Evolutionary conservation across 2,113 vertebrate species (phyloP), one percentile per base, ranked within the genome.

Genomic region (Amblyopsis rosae): DNA sequence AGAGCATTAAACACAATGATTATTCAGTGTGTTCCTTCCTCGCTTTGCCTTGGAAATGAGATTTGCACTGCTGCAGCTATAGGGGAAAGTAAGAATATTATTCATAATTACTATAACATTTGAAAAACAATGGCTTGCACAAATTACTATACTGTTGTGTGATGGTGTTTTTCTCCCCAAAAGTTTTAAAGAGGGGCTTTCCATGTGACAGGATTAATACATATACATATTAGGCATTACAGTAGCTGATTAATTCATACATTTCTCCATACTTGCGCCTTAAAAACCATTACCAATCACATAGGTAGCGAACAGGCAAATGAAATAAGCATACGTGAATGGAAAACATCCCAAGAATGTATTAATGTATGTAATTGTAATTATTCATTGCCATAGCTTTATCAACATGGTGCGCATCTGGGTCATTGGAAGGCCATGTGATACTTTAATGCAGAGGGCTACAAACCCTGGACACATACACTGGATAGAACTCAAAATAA

Each of bases 1-100:
- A 91, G 88, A 92, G 93, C 90, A 93, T 92, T 93, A 94, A 93
- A 93, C 91, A 92, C 92, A 92, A 93, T 93, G 91, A 92, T 93
- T 93, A 93, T 93, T 93, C 92, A 91, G 90, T 88, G 90, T 88
- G 86, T 82, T 91, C 85, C 81, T 90, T 90, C 81, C 77, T 74
- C 70, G 81, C 87, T 88, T 87, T 89, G 86, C 88, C 87, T 91
- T 87, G 88, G 87, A 93, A 92, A 92, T 92, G 88, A 90, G 90
- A 93, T 92, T 91, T 90, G 62, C 87, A 86, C 86, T 75, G 76
- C 87, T 71, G 83, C 65, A 65, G 84, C 79, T 69, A 78, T 84
- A 89, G 76, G 70, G 83, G 76, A 85, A 87, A 86, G 77, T 84
- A 85, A 48, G 86, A 90, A 88, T 88, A 91, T 92, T 92, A 86